Conservation (phyloP, 2,888 invertebrate species). For the Aporophyla nigra region DNA sequence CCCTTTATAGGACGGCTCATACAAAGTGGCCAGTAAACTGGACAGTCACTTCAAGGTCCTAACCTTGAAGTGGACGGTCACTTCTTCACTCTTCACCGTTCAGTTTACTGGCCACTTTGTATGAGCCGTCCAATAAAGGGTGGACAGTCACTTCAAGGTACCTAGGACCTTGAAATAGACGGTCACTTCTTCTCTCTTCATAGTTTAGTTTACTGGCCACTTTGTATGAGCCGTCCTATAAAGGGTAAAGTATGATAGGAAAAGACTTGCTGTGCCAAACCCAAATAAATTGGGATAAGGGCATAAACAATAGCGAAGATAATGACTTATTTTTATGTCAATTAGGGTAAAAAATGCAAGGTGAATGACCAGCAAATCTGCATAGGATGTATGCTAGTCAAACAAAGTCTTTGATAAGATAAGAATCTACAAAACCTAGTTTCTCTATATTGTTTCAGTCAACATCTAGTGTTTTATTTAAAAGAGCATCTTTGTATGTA, state of each 20-base stretch:
- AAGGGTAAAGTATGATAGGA: not conserved
- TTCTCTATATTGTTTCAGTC: constrained; percentile 13
- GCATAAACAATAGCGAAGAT: not conserved
- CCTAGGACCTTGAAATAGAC: no score
- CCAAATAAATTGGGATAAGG: not conserved
- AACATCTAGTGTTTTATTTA: not conserved
- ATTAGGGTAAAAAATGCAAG: constrained; percentile 30
- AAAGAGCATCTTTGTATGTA: constrained; percentile 7
- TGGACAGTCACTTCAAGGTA: no score
- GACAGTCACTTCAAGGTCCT: no score
- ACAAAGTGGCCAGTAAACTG: no score
- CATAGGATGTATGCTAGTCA: constrained; percentile 33
- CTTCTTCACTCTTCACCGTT: no score
- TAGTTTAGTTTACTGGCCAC: no score
- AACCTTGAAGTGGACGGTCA: no score
- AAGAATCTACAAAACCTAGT: constrained; percentile 33
- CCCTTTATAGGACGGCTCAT: no score
- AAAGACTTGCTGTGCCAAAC: not conserved
- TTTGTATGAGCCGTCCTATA: no score
- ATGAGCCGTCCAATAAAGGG: no score
- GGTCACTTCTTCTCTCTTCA: no score
- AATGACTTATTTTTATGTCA: not conserved
- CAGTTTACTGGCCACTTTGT: no score
- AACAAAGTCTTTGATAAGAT: constrained; percentile 46
- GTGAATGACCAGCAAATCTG: constrained; percentile 42